Evolutionary conservation across 2,888 invertebrate species (phyloP), one percentile per base, ranked within the genome.

Genomic region (Mythimna pallens): DNA sequence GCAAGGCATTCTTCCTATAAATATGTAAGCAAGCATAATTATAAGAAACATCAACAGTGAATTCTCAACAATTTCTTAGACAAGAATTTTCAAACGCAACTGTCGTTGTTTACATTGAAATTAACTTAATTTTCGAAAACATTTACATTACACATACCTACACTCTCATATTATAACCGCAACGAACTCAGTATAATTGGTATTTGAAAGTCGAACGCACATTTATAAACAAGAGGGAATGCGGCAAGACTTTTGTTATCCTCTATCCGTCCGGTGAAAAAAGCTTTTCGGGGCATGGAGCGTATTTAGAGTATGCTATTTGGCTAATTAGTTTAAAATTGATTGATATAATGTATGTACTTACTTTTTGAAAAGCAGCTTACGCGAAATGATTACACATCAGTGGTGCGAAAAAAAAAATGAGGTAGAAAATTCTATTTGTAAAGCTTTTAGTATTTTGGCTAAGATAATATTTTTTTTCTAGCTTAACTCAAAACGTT

Each of bases 151-250:
- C 54, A 70, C 66, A 57, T 73, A 81, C 70, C 54, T n/a, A 72
- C 55, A 55, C 62, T 73, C 62, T 73, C 79, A 34, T 72, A 58
- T 68, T 73, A 78, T 52, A 78, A 78, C 82, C 82, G 72, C 71
- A 80, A 78, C 65, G 57, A 78, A 71, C 67, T 82, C 66, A 10
- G 68, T 82, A 14, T 73, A 66, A 78, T 71, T 78, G 65, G 62
- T 82, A 73, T 82, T 78, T 66, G 59, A 52, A 80, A 82, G 73
- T 66, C 64, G 54, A 82, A 82, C 73, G 63, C 80, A 66, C 65
- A 78, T 77, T 58, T 65, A 78, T 67, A 78, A 78, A 72, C 61
- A 82, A 36, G 50, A 64, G 20, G 73, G 80, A 73, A 82, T 69
- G 79, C 68, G 72, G 78, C 62, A 63, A 72, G 62, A 68, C 67